Evolutionary conservation across 2,888 invertebrate species (phyloP).

Genomic region (Molanna angustata): DNA sequence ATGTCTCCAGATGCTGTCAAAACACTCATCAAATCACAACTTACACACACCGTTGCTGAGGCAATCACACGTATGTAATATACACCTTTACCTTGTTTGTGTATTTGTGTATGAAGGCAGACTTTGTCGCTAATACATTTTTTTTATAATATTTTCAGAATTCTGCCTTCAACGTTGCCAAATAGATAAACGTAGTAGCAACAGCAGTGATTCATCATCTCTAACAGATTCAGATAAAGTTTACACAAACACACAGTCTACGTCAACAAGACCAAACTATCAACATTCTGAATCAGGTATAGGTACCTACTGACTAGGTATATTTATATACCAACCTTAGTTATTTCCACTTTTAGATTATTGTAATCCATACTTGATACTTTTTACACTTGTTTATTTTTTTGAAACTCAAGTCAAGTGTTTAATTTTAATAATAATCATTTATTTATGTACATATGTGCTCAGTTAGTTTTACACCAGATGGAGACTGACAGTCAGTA

Average conservation of each 20-base stretch:
- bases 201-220: constrained; percentile 29
- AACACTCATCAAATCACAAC: constrained; percentile 72
- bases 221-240: constrained; percentile 53
- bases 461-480: too few relatives aligned
- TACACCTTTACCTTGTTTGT: too few relatives aligned
- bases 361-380: too few relatives aligned
- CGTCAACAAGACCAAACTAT: too few relatives aligned
- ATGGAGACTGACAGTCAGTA: too few relatives aligned
- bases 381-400: too few relatives aligned
- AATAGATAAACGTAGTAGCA: constrained; percentile 11
- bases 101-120: neutral
- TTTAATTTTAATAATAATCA: too few relatives aligned
- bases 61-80: constrained; percentile 52
- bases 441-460: too few relatives aligned
- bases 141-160: constrained; percentile 20
- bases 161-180: constrained; percentile 25
- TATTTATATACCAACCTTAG: too few relatives aligned
- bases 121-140: neutral
- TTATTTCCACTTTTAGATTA: neutral
- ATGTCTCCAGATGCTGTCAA: constrained; percentile 76
- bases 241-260: too few relatives aligned
- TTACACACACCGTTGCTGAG: constrained; percentile 62
- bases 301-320: too few relatives aligned
- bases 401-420: too few relatives aligned
- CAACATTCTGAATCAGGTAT: constrained; percentile 15